Conservation (phyloP, 2,113 vertebrate species). For the Athene noctua region DNA sequence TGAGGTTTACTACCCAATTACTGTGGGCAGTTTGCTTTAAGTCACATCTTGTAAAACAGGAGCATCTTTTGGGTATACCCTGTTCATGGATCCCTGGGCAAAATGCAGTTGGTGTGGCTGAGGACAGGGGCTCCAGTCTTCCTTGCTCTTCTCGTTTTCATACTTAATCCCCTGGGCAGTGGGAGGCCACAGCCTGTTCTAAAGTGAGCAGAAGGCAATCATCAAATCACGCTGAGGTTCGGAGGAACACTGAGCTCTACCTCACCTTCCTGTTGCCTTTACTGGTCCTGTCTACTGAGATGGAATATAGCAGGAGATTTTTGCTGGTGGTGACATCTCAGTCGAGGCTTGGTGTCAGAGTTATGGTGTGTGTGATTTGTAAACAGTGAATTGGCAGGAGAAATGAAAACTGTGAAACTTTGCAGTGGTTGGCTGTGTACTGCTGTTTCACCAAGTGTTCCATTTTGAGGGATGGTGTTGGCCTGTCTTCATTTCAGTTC, state of each 20-base stretch:
- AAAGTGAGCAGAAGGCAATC: neutral
- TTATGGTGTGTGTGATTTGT: neutral
- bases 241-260: neutral
- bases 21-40: neutral
- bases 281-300: neutral
- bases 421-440: neutral
- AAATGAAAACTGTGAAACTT: neutral
- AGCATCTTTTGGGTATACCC: neutral
- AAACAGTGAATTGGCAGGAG: neutral
- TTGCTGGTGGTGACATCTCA: rapidly evolving
- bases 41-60: neutral
- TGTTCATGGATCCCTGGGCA: neutral
- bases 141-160: neutral
- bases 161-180: neutral
- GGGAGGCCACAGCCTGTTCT: neutral
- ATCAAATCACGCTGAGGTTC: rapidly evolving
- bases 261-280: neutral
- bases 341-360: neutral
- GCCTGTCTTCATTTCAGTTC: neutral
- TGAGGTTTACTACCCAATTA: neutral
- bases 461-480: neutral
- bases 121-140: neutral
- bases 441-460: neutral
- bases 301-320: neutral
- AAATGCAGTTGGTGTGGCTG: neutral